A percentile compares a stretch with the other conserved stretches of the same genome.
phyloP scores from a whole-genome alignment of 2,113 vertebrate species.

The Eubucco bourcierii region DNA sequence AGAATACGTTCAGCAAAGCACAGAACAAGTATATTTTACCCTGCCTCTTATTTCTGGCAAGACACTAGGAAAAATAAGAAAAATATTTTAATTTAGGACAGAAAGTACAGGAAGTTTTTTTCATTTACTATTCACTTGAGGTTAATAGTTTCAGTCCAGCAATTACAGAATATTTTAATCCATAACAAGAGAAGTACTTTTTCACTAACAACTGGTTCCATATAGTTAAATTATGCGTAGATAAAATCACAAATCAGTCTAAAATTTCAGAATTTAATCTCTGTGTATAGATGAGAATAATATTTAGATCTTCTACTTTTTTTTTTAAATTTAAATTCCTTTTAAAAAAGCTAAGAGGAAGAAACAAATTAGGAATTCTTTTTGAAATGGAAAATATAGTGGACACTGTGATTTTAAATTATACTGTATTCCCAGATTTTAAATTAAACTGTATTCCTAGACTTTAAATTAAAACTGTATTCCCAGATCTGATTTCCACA shows the following conservation, averaged over 20 bases:
- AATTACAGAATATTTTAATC: neutral
- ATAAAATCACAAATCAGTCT: neutral
- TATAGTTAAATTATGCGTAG: neutral
- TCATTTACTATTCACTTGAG: neutral
- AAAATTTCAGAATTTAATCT: neutral
- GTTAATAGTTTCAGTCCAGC: neutral
- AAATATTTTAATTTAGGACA: neutral
- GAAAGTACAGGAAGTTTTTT: neutral
- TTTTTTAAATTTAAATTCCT: neutral
- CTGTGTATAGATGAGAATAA: neutral
- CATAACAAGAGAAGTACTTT: neutral
- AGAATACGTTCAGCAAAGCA: neutral
- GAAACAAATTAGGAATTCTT: neutral
- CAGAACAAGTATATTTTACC: neutral
- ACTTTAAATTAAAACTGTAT: too few species aligned
- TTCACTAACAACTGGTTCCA: neutral
- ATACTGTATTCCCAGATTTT: neutral
- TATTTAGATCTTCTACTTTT: neutral
- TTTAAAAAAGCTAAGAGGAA: neutral
- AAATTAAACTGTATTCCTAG: too few species aligned
- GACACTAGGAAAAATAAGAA: neutral
- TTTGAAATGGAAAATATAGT: neutral
- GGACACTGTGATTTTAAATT: neutral
- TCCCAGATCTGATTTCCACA: too few species aligned
- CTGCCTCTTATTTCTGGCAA: neutral